Evolutionary conservation across 2,888 invertebrate genomes (phyloP).

Genomic region (Hirtodrosophila trivittata): DNA sequence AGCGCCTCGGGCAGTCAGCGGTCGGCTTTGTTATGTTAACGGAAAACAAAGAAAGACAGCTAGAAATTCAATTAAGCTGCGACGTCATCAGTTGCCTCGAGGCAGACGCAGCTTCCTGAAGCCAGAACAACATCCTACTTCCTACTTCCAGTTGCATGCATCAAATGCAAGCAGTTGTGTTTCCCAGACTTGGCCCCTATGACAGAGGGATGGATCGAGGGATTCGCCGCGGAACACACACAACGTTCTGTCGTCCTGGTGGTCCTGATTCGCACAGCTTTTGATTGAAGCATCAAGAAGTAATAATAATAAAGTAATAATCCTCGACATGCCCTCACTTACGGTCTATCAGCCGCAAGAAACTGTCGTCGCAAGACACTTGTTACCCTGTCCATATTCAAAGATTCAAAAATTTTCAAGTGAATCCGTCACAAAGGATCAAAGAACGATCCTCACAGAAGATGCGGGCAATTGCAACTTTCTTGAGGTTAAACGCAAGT

Average conservation of each 20-base stretch:
- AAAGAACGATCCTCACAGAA: slow-evolving; percentile 18
- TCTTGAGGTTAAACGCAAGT: slow-evolving; percentile 81
- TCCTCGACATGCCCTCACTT: slow-evolving; percentile 40
- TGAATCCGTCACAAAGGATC: slow-evolving; percentile 43
- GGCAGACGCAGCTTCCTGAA: slow-evolving; percentile 47
- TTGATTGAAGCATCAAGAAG: slow-evolving; percentile 65
- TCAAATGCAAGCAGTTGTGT: slow-evolving; percentile 31
- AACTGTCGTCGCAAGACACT: slow-evolving; percentile 73
- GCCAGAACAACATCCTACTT: slow-evolving; percentile 7
- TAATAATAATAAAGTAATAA: slow-evolving; percentile 61
- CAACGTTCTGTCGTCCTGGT: slow-evolving; percentile 57
- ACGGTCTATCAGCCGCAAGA: slow-evolving; percentile 15
- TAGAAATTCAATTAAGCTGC: slow-evolving; percentile 69
- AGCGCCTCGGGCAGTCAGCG: slow-evolving; percentile 45
- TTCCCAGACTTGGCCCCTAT: slow-evolving; percentile 66
- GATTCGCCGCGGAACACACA: slow-evolving; percentile 64
- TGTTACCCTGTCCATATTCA: slow-evolving; percentile 73
- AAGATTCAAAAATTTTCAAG: slow-evolving; percentile 39
- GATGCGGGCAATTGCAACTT: slow-evolving; percentile 78
- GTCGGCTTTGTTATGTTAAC: slow-evolving; percentile 62
- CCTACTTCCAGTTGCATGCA: slow-evolving; percentile 27
- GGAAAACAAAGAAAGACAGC: slow-evolving; percentile 25
- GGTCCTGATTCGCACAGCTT: slow-evolving; percentile 60
- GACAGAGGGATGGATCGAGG: neutral
- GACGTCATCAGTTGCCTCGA: slow-evolving; percentile 53